A percentile compares a stretch with the other conserved stretches of the same genome.
These are phyloP conservation scores for Ctena decussata DNA, from an alignment of 2,888 invertebrate genomes.

Conservation along the genomic window DNA sequence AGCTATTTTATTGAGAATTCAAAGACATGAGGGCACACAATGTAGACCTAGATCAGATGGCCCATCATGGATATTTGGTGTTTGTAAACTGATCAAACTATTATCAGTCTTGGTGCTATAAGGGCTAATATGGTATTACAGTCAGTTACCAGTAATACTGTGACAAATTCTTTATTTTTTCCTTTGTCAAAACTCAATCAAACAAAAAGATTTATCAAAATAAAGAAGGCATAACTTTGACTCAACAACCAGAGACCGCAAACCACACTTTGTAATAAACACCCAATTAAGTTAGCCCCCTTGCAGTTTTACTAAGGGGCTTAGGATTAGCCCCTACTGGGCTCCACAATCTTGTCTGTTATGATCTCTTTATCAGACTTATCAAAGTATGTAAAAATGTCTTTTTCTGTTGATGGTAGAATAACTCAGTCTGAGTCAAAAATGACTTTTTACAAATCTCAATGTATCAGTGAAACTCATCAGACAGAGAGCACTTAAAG, in stretches of 20 bases:
- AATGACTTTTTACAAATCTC: too few species aligned
- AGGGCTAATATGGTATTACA: too few species aligned
- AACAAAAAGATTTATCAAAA: background rate
- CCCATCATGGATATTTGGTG: too few species aligned
- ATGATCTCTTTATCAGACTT: background rate
- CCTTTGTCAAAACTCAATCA: background rate
- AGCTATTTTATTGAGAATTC: too few species aligned
- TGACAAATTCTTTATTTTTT: background rate
- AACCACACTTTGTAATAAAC: background rate
- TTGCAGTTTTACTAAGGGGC: background rate
- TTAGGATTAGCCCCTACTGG: background rate
- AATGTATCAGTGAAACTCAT: too few species aligned
- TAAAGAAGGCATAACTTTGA: background rate
- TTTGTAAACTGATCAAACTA: too few species aligned
- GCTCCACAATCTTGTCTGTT: background rate
- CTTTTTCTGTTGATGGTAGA: too few species aligned
- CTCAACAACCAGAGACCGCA: background rate
- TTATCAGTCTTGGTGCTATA: too few species aligned
- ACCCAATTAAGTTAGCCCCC: constrained; percentile 1
- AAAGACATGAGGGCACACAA: too few species aligned
- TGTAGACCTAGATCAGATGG: too few species aligned
- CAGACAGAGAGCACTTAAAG: too few species aligned
- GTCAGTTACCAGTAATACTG: background rate
- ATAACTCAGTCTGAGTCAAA: too few species aligned
- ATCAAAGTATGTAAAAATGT: background rate